Percentiles rank a stretch among this genome's conserved stretches.
Evolutionary conservation across 2,797 vertebrate species (phyloP).

Genomic region (Myoxocephalus aenaeus): DNA sequence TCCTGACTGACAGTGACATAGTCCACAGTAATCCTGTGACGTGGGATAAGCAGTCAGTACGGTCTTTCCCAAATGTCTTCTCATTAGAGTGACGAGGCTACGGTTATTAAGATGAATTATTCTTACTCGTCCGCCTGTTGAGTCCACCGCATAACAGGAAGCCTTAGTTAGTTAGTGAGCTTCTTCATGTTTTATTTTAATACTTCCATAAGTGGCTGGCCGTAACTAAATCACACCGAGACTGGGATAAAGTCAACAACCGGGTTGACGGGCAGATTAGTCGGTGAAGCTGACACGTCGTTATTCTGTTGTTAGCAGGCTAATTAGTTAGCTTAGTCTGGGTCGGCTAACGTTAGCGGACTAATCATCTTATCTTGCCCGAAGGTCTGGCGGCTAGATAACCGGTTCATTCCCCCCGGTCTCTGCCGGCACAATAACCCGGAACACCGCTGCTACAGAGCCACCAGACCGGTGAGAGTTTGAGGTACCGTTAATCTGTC

Average conservation of each 20-base stretch:
- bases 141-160: constrained; percentile 4
- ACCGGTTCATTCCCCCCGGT: not conserved
- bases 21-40: not conserved
- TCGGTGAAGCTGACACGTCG: constrained; percentile 23
- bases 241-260: not conserved
- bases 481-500: constrained; percentile 15
- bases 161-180: not conserved
- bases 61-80: too few species aligned
- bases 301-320: constrained; percentile 19
- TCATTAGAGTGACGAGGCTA: not conserved
- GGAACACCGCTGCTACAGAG: not conserved
- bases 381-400: not conserved
- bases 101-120: accelerated
- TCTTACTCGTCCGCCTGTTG: not conserved
- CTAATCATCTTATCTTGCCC: constrained; percentile 42
- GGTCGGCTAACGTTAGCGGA: constrained; percentile 47
- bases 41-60: not conserved
- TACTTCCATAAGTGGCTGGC: accelerated
- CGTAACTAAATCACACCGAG: not conserved
- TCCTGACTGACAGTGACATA: not conserved
- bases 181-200: not conserved
- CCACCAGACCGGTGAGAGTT: not conserved
- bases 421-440: not conserved
- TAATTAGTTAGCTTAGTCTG: constrained; percentile 49
- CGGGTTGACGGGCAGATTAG: not conserved